Evolutionary conservation across 2,113 vertebrate genomes (phyloP).

Genomic region (Bufo gargarizans): DNA sequence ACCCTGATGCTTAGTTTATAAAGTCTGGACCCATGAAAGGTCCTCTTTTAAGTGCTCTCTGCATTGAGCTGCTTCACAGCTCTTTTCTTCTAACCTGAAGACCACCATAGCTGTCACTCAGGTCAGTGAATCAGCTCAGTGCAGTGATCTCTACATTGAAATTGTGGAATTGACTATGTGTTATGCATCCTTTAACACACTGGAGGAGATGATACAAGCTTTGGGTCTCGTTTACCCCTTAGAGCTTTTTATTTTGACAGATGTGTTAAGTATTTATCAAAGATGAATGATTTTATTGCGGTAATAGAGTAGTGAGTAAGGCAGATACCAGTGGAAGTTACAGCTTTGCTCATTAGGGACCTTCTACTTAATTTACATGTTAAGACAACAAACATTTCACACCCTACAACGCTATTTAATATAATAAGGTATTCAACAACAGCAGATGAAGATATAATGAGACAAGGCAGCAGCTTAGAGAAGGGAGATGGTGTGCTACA

Average conservation of each 20-base stretch:
- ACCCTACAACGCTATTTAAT: conserved; percentile 20
- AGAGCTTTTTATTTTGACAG: conserved; percentile 46
- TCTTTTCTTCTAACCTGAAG: too few species aligned
- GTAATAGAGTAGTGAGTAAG: conserved; percentile 17
- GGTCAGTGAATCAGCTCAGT: too few species aligned
- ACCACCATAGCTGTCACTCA: too few species aligned
- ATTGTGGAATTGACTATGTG: too few species aligned
- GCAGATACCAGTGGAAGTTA: conserved; percentile 21
- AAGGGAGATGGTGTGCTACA: not conserved
- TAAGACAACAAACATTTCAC: conserved; percentile 37
- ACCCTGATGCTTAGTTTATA: too few species aligned
- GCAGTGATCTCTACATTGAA: too few species aligned
- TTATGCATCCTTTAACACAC: conserved; percentile 11
- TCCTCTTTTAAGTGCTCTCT: too few species aligned
- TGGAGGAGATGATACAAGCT: not conserved
- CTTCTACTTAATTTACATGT: conserved; percentile 10
- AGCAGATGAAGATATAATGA: not conserved
- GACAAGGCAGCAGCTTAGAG: not conserved
- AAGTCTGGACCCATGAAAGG: too few species aligned
- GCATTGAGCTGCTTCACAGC: too few species aligned
- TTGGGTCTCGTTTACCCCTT: conserved; percentile 29
- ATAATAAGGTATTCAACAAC: conserved; percentile 16
- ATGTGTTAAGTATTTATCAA: conserved; percentile 37
- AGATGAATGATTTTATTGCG: conserved; percentile 37
- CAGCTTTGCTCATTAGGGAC: conserved; percentile 31